Percentiles rank a stretch among this genome's conserved stretches.
These are phyloP conservation scores for Gymnocypris eckloni DNA, from an alignment of 2,797 vertebrate species.

Conservation along the genomic window DNA sequence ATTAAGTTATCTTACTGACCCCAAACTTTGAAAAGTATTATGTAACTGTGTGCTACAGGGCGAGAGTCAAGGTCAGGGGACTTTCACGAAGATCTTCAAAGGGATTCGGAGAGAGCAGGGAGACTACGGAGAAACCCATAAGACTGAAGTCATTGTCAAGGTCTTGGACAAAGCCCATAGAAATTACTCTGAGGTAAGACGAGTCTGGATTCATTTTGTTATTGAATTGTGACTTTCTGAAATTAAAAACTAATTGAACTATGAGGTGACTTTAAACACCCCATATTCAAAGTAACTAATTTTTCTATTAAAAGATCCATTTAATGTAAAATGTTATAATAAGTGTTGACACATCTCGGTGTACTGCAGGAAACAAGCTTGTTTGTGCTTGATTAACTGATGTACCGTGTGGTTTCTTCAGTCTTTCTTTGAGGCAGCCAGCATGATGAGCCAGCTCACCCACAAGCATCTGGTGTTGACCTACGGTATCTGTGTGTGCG, in stretches of 20 bases:
- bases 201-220: not conserved
- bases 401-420: slow-evolving; percentile 57
- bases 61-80: slow-evolving; percentile 93
- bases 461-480: slow-evolving; percentile 94
- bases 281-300: not conserved
- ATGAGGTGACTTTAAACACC: not conserved
- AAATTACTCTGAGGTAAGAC: slow-evolving; percentile 88
- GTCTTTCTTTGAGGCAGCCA: slow-evolving; percentile 99
- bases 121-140: slow-evolving; percentile 90
- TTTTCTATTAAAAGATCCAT: not conserved
- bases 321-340: not conserved
- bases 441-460: slow-evolving; percentile 99
- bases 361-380: not conserved
- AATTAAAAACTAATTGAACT: not conserved
- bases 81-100: slow-evolving; percentile 95
- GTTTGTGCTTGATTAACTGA: not conserved
- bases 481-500: slow-evolving; percentile 94
- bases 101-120: slow-evolving; percentile 90
- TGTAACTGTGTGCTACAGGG: slow-evolving; percentile 37
- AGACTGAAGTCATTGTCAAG: slow-evolving; percentile 93
- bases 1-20: not conserved
- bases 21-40: not conserved
- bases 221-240: not conserved
- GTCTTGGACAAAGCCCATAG: slow-evolving; percentile 95
- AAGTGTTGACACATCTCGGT: not conserved